Evolutionary conservation across 30 jellyfish, hydroid and myxozoan genomes (phyloP).

Genomic region (Aurelia sp.): DNA sequence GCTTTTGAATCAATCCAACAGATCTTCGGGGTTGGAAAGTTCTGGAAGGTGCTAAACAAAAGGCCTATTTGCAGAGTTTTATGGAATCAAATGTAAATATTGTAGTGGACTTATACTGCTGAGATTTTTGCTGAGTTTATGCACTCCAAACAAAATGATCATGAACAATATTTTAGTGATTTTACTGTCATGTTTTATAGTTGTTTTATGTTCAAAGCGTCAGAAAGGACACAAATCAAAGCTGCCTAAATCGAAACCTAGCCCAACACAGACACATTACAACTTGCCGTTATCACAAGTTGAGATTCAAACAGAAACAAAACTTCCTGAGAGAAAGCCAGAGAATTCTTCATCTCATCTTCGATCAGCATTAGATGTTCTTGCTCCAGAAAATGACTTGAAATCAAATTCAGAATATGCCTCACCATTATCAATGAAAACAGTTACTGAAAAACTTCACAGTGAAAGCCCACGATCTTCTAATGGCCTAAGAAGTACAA

Average conservation of each 20-base stretch:
- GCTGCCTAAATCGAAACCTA: conserved; percentile 1
- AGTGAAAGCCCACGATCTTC: conserved; percentile 60
- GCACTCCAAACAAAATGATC: too few species aligned
- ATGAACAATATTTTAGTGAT: not conserved
- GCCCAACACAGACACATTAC: conserved; percentile 13
- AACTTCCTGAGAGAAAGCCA: conserved; percentile 10
- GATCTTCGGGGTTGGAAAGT: not conserved
- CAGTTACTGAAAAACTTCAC: conserved; percentile 55
- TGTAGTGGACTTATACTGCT: too few species aligned
- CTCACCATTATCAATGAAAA: conserved; percentile 45
- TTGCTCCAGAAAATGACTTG: conserved; percentile 82
- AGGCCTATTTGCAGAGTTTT: too few species aligned
- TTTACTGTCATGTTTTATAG: not conserved
- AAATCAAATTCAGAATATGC: conserved; percentile 19
- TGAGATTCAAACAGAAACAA: conserved; percentile 47
- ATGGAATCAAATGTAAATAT: too few species aligned
- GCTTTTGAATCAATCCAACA: too few species aligned
- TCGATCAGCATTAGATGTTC: conserved; percentile 79
- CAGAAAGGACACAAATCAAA: conserved; percentile 34
- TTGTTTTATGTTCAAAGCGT: conserved; percentile 33
- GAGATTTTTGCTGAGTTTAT: too few species aligned
- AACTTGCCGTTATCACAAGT: conserved; percentile 38
- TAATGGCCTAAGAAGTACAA: conserved; percentile 13
- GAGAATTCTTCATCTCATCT: conserved; percentile 67
- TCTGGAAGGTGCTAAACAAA: too few species aligned